These are phyloP conservation scores for Laupala kohalensis DNA, from an alignment of 1,140 invertebrate genomes.

Conservation along the genomic window DNA sequence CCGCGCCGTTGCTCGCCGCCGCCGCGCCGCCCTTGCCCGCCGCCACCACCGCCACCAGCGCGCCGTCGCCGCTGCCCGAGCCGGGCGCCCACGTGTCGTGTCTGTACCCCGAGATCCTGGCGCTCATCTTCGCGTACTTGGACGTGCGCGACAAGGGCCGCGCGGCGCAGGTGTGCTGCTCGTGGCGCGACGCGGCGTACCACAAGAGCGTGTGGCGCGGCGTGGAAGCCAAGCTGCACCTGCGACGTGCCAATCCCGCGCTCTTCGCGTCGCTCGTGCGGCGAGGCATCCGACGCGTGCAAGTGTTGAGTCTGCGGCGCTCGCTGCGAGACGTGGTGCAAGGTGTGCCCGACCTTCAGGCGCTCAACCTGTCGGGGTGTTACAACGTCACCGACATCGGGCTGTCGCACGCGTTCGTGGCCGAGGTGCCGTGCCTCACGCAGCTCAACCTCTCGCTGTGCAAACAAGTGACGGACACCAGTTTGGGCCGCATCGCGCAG, in stretches of 20 bases:
- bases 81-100: slow-evolving; percentile 68
- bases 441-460: slow-evolving; percentile 80
- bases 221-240: slow-evolving; percentile 79
- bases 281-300: slow-evolving; percentile 75
- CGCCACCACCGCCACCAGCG: neutral
- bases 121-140: slow-evolving; percentile 81
- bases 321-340: slow-evolving; percentile 76
- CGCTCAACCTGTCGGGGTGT: slow-evolving; percentile 81
- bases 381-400: slow-evolving; percentile 79
- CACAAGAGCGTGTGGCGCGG: slow-evolving; percentile 78
- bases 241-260: slow-evolving; percentile 65
- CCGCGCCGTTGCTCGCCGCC: slow-evolving; percentile 36
- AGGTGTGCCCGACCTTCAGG: slow-evolving; percentile 73
- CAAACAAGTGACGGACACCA: slow-evolving; percentile 84
- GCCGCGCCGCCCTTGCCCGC: slow-evolving; percentile 43
- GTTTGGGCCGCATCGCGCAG: slow-evolving; percentile 68
- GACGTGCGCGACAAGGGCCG: slow-evolving; percentile 77
- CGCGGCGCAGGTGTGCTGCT: slow-evolving; percentile 69
- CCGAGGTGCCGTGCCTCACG: slow-evolving; percentile 56
- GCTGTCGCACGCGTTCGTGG: slow-evolving; percentile 65
- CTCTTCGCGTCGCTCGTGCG: slow-evolving; percentile 74
- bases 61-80: slow-evolving; percentile 14
- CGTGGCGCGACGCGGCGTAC: slow-evolving; percentile 85
- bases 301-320: slow-evolving; percentile 72
- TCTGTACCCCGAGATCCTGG: slow-evolving; percentile 82